Conservation (phyloP, 2,888 invertebrate species). For the Lacanobia wlatinum region DNA sequence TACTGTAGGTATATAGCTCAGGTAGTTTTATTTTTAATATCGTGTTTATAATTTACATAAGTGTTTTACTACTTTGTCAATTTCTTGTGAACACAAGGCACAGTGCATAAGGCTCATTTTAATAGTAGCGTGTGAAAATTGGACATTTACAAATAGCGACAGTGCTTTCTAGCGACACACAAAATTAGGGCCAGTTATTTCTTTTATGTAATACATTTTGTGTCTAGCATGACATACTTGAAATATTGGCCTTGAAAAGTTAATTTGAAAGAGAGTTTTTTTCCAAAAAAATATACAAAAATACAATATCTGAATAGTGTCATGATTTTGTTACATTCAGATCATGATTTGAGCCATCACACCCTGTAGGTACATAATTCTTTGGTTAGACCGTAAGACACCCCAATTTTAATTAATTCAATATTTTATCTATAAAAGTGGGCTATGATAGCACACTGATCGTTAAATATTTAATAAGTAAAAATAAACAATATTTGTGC, state of each 20-base stretch:
- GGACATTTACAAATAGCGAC: constrained; percentile 7
- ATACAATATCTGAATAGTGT: constrained; percentile 50
- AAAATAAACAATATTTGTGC: constrained; percentile 24
- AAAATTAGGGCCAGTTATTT: background rate
- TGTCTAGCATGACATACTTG: constrained; percentile 1
- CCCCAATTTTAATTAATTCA: constrained; percentile 24
- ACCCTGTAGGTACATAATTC: constrained; percentile 61
- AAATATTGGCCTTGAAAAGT: constrained; percentile 18
- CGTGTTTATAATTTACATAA: background rate
- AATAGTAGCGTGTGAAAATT: background rate
- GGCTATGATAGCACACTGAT: constrained; percentile 9
- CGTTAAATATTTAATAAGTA: constrained; percentile 4
- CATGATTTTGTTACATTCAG: constrained; percentile 57
- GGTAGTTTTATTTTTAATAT: background rate
- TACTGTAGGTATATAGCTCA: background rate
- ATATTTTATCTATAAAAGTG: constrained; percentile 13
- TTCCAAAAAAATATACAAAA: constrained; percentile 42
- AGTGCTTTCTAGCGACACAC: background rate
- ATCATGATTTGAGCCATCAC: constrained; percentile 62
- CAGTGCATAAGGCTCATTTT: constrained; percentile 46
- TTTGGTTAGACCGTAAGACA: constrained; percentile 56
- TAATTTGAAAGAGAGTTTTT: constrained; percentile 3
- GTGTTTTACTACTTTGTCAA: constrained; percentile 20
- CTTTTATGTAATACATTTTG: background rate
- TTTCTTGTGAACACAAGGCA: constrained; percentile 48